A percentile compares a stretch with the other conserved stretches of the same genome.
Evolutionary conservation across 2,888 invertebrate species (phyloP).

Genomic region (Nemotelus nigrinus): DNA sequence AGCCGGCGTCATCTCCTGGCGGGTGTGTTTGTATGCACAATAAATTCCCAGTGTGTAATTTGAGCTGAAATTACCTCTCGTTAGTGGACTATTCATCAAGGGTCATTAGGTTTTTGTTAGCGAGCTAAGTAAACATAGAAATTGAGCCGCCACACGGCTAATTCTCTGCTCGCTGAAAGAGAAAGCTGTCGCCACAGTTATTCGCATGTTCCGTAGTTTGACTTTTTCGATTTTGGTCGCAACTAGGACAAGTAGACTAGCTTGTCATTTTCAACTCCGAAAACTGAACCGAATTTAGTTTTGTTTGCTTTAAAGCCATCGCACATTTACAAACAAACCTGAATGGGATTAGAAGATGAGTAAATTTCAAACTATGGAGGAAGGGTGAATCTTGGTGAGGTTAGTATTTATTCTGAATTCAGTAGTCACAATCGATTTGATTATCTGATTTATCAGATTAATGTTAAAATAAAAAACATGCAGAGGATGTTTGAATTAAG

Average conservation of each 20-base stretch:
- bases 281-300: not conserved
- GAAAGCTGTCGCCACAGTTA: not conserved
- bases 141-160: conserved; percentile 50
- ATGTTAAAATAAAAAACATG: too few species aligned
- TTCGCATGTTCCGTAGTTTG: not conserved
- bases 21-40: conserved; percentile 46
- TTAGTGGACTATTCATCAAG: conserved; percentile 56
- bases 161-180: conserved; percentile 20
- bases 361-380: not conserved
- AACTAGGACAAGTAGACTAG: not conserved
- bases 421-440: too few species aligned
- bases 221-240: not conserved
- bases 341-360: not conserved
- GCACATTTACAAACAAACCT: not conserved
- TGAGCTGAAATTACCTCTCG: conserved; percentile 55
- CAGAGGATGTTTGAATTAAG: too few species aligned
- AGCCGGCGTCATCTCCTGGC: conserved; percentile 32
- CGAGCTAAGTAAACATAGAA: conserved; percentile 54
- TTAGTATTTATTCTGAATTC: too few species aligned
- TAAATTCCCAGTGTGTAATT: conserved; percentile 53
- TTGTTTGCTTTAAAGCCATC: conserved; percentile 24
- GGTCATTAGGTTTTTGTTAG: conserved; percentile 51
- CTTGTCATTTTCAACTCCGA: conserved; percentile 2
- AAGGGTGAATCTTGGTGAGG: not conserved
- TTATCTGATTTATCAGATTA: too few species aligned